These are phyloP conservation scores for Albula glossodonta DNA, from an alignment of 2,113 vertebrate species.

Conservation along the genomic window DNA sequence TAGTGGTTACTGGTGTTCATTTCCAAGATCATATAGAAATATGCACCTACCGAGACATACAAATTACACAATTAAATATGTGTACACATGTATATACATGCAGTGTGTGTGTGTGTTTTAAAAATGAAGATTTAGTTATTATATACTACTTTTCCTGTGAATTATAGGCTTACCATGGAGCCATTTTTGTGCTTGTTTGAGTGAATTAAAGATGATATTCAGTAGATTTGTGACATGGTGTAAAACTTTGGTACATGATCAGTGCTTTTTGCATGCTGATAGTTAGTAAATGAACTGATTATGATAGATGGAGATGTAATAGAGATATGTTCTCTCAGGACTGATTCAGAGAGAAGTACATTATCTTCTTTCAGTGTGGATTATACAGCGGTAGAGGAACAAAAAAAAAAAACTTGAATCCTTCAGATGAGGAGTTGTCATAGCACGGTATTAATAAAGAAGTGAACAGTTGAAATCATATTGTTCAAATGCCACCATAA, in stretches of 20 bases:
- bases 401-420: not conserved
- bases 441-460: not conserved
- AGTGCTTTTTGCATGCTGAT: not conserved
- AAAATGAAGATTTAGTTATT: too few species aligned
- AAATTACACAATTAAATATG: too few species aligned
- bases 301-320: not conserved
- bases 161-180: too few species aligned
- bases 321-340: not conserved
- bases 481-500: not conserved
- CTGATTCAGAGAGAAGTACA: not conserved
- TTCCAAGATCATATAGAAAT: too few species aligned
- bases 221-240: not conserved
- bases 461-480: slow-evolving; percentile 5
- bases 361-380: not conserved
- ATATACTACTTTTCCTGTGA: too few species aligned
- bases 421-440: not conserved
- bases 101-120: too few species aligned
- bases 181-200: not conserved
- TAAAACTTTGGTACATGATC: not conserved
- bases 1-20: too few species aligned
- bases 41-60: too few species aligned
- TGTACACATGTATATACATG: too few species aligned
- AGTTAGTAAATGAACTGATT: not conserved
- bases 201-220: not conserved
- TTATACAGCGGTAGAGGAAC: not conserved